Percentiles rank a stretch among this genome's conserved stretches.
phyloP scores from a whole-genome alignment of 1,140 invertebrate species.

The Scylla paramamosain region DNA sequence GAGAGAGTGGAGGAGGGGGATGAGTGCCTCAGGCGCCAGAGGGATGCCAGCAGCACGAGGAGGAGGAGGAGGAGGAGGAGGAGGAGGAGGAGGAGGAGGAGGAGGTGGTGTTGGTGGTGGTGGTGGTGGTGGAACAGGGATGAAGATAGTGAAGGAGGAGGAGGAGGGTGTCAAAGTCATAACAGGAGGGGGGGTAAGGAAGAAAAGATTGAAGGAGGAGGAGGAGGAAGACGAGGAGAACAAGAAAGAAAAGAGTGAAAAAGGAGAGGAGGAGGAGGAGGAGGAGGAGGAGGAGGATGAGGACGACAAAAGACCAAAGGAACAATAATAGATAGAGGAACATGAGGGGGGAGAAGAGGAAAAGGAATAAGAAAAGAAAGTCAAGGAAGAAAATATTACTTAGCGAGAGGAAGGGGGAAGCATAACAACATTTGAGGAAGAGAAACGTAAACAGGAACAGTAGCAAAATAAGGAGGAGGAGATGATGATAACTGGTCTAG shows the following conservation, averaged over 20 bases:
- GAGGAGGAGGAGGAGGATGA: neutral
- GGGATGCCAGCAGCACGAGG: neutral
- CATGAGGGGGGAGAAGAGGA: neutral
- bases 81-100: too few relatives aligned
- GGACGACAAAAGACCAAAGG: neutral
- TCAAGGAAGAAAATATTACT: neutral
- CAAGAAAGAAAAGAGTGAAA: neutral
- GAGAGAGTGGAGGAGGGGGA: neutral
- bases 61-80: too few relatives aligned
- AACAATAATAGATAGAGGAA: neutral
- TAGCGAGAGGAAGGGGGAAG: neutral
- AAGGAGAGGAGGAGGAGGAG: neutral
- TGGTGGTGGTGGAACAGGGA: too few relatives aligned
- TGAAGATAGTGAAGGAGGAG: too few relatives aligned
- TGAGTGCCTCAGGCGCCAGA: neutral
- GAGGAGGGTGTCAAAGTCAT: too few relatives aligned
- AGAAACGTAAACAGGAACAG: neutral
- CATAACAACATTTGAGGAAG: neutral
- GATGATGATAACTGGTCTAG: neutral
- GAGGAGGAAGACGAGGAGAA: neutral
- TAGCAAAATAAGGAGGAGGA: neutral
- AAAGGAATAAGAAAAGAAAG: neutral
- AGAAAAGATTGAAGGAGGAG: neutral
- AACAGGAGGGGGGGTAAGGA: neutral
- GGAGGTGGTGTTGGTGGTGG: too few relatives aligned